These are phyloP conservation scores for Recurvirostra avosetta DNA, from an alignment of 2,113 vertebrate species.

Conservation along the genomic window DNA sequence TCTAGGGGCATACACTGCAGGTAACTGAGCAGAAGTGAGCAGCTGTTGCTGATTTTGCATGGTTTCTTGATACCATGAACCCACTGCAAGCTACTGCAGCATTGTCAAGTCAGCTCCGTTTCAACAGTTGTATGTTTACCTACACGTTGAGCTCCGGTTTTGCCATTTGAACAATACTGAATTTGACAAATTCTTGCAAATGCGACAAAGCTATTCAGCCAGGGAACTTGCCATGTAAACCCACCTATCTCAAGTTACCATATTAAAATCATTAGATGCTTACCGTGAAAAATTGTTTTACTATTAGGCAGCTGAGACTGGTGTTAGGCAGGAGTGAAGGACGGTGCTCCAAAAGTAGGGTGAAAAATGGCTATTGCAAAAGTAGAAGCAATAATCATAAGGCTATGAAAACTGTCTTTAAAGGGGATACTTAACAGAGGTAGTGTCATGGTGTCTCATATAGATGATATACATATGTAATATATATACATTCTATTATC, in stretches of 20 bases:
- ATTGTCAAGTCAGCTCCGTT: neutral
- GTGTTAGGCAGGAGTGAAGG: neutral
- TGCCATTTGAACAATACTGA: neutral
- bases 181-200: neutral
- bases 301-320: neutral
- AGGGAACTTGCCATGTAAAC: neutral
- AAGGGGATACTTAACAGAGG: neutral
- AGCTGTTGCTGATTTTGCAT: neutral
- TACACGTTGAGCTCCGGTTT: neutral
- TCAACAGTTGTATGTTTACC: neutral
- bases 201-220: neutral
- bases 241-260: neutral
- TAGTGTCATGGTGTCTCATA: neutral
- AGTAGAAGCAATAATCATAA: neutral
- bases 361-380: neutral
- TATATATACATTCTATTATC: neutral
- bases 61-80: neutral
- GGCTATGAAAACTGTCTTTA: neutral
- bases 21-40: neutral
- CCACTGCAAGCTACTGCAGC: neutral
- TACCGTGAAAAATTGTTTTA: neutral
- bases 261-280: neutral
- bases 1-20: neutral
- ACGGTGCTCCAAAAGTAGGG: neutral
- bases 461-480: neutral